Conservation (phyloP, 2,888 invertebrate species). For the Melikaiella ostensackeni region DNA sequence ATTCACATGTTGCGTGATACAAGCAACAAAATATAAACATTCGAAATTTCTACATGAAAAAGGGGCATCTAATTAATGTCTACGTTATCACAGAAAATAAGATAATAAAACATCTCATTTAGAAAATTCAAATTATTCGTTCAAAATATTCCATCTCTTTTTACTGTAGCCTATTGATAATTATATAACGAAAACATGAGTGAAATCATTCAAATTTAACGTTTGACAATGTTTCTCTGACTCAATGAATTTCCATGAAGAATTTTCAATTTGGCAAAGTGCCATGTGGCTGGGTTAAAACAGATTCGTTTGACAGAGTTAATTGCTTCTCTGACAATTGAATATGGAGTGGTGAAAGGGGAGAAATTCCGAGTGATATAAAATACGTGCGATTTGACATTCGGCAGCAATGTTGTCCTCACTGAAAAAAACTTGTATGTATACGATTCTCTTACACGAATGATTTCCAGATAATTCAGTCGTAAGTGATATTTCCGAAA, state of each 20-base stretch:
- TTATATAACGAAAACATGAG: background rate
- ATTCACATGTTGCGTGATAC: no score
- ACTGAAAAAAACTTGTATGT: background rate
- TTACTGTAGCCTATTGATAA: background rate
- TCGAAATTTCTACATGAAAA: no score
- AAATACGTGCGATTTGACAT: constrained; percentile 17
- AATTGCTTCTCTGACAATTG: constrained; percentile 30
- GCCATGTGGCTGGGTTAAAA: constrained; percentile 23
- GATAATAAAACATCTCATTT: background rate
- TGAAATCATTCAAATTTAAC: constrained; percentile 1
- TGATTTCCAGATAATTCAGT: background rate
- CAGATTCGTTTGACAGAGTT: constrained; percentile 25
- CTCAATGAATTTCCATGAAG: constrained; percentile 25
- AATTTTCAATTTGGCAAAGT: constrained; percentile 37
- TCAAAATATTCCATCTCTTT: background rate
- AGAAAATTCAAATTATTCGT: background rate
- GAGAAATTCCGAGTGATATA: constrained; percentile 3
- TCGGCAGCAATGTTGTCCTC: background rate
- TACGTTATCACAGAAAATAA: no score
- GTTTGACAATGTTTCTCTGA: constrained; percentile 25
- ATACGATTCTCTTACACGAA: background rate
- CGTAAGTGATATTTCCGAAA: background rate
- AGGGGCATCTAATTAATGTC: no score
- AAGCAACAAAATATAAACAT: no score
- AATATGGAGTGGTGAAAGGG: constrained; percentile 29